phyloP scores from a whole-genome alignment of 2,113 vertebrate species.

The Hemiscyllium ocellatum region DNA sequence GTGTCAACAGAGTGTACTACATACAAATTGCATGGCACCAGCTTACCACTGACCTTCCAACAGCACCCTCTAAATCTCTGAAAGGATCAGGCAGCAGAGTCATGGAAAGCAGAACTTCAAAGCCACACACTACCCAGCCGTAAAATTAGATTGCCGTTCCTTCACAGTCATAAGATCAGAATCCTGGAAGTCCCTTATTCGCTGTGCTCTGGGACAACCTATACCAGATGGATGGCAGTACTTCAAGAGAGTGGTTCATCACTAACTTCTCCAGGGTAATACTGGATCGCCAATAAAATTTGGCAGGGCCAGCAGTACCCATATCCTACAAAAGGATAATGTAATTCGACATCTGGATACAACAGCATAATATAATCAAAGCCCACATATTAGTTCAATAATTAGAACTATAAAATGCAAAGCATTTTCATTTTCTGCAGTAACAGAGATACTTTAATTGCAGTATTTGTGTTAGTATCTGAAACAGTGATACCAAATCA shows the following conservation, averaged over 20 bases:
- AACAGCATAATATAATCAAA: background rate
- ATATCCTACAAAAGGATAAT: background rate
- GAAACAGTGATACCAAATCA: background rate
- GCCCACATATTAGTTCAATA: background rate
- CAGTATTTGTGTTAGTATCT: background rate
- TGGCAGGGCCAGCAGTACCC: background rate
- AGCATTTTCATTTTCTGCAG: background rate
- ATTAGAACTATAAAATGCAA: background rate
- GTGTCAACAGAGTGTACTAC: background rate
- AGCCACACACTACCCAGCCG: background rate
- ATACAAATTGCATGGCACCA: background rate
- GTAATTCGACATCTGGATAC: background rate
- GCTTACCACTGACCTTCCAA: background rate
- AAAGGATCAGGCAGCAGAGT: background rate
- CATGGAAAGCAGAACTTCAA: background rate
- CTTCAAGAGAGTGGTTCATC: background rate
- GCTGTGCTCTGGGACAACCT: background rate
- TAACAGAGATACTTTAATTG: background rate
- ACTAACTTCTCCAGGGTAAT: background rate
- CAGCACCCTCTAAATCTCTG: background rate
- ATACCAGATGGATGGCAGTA: background rate
- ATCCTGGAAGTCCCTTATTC: background rate
- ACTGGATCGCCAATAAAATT: background rate
- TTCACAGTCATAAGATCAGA: background rate
- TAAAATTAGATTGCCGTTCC: background rate